Base-by-base conservation (phyloP, 2,888 invertebrate genomes). In the Schrankia costaestrigalis region DNA sequence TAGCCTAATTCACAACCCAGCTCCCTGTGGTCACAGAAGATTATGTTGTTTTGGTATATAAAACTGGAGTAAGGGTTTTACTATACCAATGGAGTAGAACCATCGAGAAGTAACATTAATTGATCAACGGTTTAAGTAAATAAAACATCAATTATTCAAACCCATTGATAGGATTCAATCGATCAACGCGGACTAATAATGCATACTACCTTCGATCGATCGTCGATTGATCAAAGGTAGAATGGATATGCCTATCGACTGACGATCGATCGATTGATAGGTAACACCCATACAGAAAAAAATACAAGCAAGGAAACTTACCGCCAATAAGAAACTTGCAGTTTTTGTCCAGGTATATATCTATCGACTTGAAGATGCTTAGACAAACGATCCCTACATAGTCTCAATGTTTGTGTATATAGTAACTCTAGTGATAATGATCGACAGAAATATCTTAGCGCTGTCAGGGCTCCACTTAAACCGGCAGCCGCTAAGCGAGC, bases 281-380 rank as follows among this genome's bases (percentile, higher is more conserved):
- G 21, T 3, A 11, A 23, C 2, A 8, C n/a, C 7, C 23, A 10
- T 11, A 7, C 11, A 3, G 6, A 26, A 26, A 13, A 26, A 13
- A 15, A 7, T n/a, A 17, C 7, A 3, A 2, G 11, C 6, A 11
- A 7, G 4, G 2, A 14, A 12, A 47, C 57, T 63, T 40, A 93
- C 93, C 96, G 94, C 98, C 98, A 98, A 84, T 98, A 98, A 0
- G 97, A 97, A n/a, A 98, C 92, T 7, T 95, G 93, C 10, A 98
- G 89, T 69, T 94, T 94, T 57, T 93, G 94, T 10, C 98, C 98
- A 0, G 96, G 94, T 14, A 92, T 90, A 71, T 98, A 98, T 67
- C 96, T 95, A 66, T 97, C 97, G 3, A 97, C 95, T 61, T 93
- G 93, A 36, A 97, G 91, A 69, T 97, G 97, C 51, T 95, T 94